Percentiles rank a stretch among this genome's conserved stretches.
Conservation (phyloP, 1,140 invertebrate genomes). For the Colletes latitarsis region DNA sequence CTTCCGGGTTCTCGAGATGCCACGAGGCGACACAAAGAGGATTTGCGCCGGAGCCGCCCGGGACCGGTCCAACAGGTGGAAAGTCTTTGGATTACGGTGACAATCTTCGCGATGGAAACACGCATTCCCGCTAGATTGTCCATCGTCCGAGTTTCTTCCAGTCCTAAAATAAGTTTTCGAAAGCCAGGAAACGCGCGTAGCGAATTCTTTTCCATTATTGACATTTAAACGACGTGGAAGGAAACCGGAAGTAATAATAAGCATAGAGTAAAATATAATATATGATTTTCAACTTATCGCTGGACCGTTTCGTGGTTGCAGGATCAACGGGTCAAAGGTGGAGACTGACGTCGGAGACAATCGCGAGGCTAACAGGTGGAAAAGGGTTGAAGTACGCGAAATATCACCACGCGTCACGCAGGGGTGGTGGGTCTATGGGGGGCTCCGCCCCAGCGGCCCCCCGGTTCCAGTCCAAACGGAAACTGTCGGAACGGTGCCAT, state of each 20-base stretch:
- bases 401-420: slow-evolving; percentile 79
- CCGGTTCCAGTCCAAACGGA: slow-evolving; percentile 73
- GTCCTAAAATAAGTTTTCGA: no score
- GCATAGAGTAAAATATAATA: no score
- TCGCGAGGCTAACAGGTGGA: slow-evolving; percentile 42
- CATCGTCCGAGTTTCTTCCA: no score
- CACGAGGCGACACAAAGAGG: neutral
- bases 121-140: neutral
- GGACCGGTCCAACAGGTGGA: slow-evolving; percentile 22
- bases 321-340: slow-evolving; percentile 23
- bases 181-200: no score
- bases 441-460: slow-evolving; percentile 78
- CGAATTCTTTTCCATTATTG: neutral
- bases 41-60: neutral
- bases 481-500: slow-evolving; percentile 74
- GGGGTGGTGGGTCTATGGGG: slow-evolving; percentile 81
- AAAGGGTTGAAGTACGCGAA: slow-evolving; percentile 52
- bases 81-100: neutral
- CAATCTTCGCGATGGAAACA: neutral
- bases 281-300: neutral
- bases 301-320: slow-evolving; percentile 33
- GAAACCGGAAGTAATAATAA: no score
- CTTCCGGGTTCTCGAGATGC: neutral
- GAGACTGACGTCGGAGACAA: neutral
- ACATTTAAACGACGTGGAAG: no score